phyloP scores from a whole-genome alignment of 2,888 invertebrate species.

The Epinotia demarniana region DNA sequence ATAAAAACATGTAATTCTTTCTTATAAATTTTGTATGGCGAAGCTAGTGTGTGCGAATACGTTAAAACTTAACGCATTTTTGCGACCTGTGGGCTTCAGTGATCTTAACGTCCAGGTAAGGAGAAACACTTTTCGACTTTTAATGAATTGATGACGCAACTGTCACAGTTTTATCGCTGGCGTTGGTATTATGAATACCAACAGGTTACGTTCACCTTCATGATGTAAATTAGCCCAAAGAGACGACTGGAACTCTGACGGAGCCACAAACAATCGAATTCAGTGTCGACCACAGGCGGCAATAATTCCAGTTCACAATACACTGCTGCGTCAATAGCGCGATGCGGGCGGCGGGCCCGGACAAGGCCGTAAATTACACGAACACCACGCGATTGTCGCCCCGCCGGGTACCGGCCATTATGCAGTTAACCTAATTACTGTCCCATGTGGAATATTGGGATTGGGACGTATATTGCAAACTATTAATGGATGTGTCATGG shows the following conservation, averaged over 20 bases:
- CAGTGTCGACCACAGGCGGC: conserved; percentile 44
- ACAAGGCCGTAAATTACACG: conserved; percentile 56
- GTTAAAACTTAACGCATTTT: no score
- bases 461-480: conserved; percentile 13
- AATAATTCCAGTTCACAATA: conserved; percentile 53
- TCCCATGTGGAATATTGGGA: conserved; percentile 24
- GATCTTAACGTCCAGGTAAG: no score
- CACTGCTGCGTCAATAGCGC: conserved; percentile 55
- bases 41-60: no score
- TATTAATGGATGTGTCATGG: neutral
- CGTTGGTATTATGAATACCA: no score
- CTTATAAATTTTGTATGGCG: no score
- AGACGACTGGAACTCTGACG: neutral
- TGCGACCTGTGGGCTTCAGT: no score
- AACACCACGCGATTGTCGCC: conserved; percentile 48
- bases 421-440: conserved; percentile 33
- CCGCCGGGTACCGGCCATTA: conserved; percentile 16
- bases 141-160: no score
- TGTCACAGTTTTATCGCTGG: no score
- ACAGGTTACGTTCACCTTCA: neutral
- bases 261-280: conserved; percentile 20
- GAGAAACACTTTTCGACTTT: no score
- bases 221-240: conserved; percentile 15
- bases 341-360: conserved; percentile 54
- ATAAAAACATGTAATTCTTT: no score